Conservation (phyloP, 2,888 invertebrate species). For the Xestobium rufovillosum region DNA sequence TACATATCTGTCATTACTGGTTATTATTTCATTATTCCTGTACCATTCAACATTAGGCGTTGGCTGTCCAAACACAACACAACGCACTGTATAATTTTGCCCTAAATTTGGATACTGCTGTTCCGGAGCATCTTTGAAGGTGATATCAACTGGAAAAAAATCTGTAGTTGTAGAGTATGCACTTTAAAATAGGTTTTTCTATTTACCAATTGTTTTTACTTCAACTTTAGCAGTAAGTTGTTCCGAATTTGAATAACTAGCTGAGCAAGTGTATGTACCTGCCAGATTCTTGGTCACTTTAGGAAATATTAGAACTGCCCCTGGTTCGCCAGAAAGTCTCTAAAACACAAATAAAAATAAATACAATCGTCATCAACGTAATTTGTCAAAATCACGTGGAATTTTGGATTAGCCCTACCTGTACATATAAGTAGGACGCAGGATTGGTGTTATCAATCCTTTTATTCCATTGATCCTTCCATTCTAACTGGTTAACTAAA, state of each 20-base stretch:
- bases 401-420: too few relatives aligned
- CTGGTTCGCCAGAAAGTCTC: slow-evolving; percentile 51
- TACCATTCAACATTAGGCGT: slow-evolving; percentile 81
- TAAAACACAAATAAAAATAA: slow-evolving; percentile 16
- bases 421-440: slow-evolving; percentile 33
- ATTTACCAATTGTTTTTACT: slow-evolving; percentile 66
- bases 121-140: slow-evolving; percentile 77
- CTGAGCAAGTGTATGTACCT: slow-evolving; percentile 74
- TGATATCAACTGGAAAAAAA: slow-evolving; percentile 65
- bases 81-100: slow-evolving; percentile 68
- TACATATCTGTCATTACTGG: slow-evolving; percentile 63
- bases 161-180: slow-evolving; percentile 4
- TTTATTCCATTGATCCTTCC: slow-evolving; percentile 67
- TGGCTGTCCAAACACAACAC: slow-evolving; percentile 79
- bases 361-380: neutral
- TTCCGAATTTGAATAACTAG: slow-evolving; percentile 68
- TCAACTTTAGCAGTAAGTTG: slow-evolving; percentile 57
- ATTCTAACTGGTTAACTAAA: slow-evolving; percentile 66
- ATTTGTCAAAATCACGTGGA: neutral
- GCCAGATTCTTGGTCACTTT: slow-evolving; percentile 67
- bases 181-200: slow-evolving; percentile 5
- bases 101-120: slow-evolving; percentile 76
- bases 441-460: slow-evolving; percentile 50
- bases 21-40: slow-evolving; percentile 64
- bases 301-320: slow-evolving; percentile 66